Conservation (phyloP, 2,888 invertebrate species). For the Pyrrhosoma nymphula region DNA sequence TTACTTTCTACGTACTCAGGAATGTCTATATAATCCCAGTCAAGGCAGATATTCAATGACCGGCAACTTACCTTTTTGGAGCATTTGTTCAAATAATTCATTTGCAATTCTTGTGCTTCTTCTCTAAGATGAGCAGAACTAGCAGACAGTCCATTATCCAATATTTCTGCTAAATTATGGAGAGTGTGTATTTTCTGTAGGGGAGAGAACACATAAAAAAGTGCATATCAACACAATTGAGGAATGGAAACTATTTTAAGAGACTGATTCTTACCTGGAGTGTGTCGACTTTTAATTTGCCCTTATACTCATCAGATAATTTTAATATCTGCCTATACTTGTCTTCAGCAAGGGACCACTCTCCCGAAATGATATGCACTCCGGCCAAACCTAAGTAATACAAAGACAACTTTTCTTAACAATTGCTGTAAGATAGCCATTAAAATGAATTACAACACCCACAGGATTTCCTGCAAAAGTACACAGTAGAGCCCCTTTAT, state of each 20-base stretch:
- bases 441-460: too few species aligned
- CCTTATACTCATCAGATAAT: slow-evolving; percentile 78
- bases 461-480: neutral
- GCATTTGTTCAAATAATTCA: slow-evolving; percentile 80
- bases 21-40: too few species aligned
- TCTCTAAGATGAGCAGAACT: slow-evolving; percentile 78
- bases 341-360: slow-evolving; percentile 81
- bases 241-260: neutral
- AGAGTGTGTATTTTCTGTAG: slow-evolving; percentile 83
- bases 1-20: too few species aligned
- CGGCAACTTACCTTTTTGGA: slow-evolving; percentile 72
- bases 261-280: slow-evolving; percentile 77
- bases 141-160: slow-evolving; percentile 79
- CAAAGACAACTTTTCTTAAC: slow-evolving; percentile 38
- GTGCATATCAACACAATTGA: neutral
- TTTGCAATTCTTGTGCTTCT: slow-evolving; percentile 80
- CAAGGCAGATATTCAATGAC: neutral
- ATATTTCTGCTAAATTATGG: slow-evolving; percentile 82
- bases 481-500: too few species aligned
- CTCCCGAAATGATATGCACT: slow-evolving; percentile 80
- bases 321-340: slow-evolving; percentile 83
- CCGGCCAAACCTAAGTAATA: slow-evolving; percentile 81
- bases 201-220: slow-evolving; percentile 27
- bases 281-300: slow-evolving; percentile 82
- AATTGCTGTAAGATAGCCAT: too few species aligned